Conservation (phyloP, 2,797 vertebrate genomes). For the Gallinago nigripennis region DNA sequence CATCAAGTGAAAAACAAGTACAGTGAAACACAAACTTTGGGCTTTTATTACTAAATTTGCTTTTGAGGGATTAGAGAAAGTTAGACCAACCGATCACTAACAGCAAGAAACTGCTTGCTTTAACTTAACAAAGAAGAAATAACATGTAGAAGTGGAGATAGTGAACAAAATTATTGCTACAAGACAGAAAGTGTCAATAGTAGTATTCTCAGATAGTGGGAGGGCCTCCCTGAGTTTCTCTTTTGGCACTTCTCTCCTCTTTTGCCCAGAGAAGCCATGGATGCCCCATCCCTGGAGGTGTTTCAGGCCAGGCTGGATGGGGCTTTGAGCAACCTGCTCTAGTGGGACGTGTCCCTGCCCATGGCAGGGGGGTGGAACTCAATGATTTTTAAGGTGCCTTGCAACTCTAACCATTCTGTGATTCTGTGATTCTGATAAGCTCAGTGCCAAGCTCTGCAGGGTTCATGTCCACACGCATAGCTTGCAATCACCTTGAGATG, state of each 20-base stretch:
- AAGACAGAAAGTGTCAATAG: background rate
- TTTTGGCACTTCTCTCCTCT: background rate
- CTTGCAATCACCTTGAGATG: background rate
- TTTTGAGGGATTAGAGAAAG: background rate
- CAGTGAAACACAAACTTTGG: background rate
- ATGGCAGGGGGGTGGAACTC: no score
- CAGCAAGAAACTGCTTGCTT: background rate
- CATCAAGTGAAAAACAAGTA: background rate
- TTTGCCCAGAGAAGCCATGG: no score
- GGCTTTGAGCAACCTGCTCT: no score
- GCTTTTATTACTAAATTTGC: background rate
- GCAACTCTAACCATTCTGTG: no score
- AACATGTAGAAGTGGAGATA: background rate
- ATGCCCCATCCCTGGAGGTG: no score
- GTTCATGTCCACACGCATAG: fast-evolving
- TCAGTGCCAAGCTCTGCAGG: background rate
- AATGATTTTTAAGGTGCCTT: no score
- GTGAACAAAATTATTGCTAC: background rate
- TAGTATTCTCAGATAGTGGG: fast-evolving
- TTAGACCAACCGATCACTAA: background rate
- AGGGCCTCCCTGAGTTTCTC: background rate
- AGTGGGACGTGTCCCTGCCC: no score
- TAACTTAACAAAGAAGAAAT: background rate
- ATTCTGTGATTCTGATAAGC: background rate
- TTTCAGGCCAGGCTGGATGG: no score